Base-by-base conservation (phyloP, 2,888 invertebrate species). In the Loripinus fragilis region DNA sequence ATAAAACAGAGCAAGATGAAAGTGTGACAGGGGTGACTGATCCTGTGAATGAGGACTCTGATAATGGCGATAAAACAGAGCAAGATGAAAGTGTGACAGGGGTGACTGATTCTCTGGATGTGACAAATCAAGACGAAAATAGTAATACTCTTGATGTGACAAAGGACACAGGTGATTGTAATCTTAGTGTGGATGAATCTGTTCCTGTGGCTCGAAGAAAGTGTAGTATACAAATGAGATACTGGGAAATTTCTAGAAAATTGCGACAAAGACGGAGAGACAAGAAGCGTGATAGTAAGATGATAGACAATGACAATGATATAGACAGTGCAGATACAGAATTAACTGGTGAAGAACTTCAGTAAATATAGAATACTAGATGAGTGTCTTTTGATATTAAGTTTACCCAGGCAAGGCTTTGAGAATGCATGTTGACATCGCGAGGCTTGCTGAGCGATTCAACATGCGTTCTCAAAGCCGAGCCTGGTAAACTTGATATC, bases 191-290 rank as follows among this genome's bases (percentile, higher is more conserved):
- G 23, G 60, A 60, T 2, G 60, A 60, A 60, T 33, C 60, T 1
- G 33, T 33, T 33, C 60, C 60, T 3, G 23, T 60, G 33, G 33
- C 33, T 33, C 60, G 60, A 2, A 60, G 60, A 33, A 60, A 60
- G 20, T 60, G 60, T 33, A 60, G 60, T 60, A 60, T 60, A 12
- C 60, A 60, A 33, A 60, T 60, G 60, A 30, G 60, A 33, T 60
- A 60, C 17, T 60, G 25, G 25, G 60, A 60, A 60, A 60, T 60
- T 33, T 60, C 60, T 15, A 60, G 60, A 60, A 60, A 60, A 33
- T 33, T 30, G 17, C 7, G 60, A 33, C 30, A 60, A 60, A 33
- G n/a, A 20, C 30, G 60, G 33, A 2, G 52, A 52, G 52, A 52
- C 2, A 30, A 20, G 28, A 60, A 60, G 20, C 10, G 20, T 7